These are phyloP conservation scores for Oxyura jamaicensis DNA, from an alignment of 2,113 vertebrate species.

Conservation along the genomic window DNA sequence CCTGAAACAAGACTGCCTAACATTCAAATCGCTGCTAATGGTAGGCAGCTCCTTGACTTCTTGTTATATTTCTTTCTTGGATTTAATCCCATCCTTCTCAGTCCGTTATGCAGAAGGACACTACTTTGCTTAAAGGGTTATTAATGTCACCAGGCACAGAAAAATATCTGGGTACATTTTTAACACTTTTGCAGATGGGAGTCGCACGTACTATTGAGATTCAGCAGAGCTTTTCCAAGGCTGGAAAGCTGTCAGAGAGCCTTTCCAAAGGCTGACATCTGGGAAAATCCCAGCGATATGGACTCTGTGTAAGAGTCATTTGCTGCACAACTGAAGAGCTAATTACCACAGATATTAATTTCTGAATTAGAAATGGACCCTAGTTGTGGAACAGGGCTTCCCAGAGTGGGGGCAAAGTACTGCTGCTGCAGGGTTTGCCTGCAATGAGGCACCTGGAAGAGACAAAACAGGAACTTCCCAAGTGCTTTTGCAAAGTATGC, in stretches of 20 bases:
- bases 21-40: conserved; percentile 11
- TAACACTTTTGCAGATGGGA: background rate
- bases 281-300: background rate
- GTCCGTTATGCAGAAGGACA: conserved; percentile 27
- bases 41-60: conserved; percentile 12
- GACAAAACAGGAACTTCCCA: background rate
- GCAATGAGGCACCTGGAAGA: background rate
- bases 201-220: background rate
- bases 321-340: background rate
- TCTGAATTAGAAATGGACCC: background rate
- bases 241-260: background rate
- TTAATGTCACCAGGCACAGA: background rate
- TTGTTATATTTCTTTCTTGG: background rate
- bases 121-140: conserved; percentile 20
- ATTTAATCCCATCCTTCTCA: conserved; percentile 17
- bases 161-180: background rate
- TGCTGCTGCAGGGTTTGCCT: background rate
- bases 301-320: background rate
- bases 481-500: background rate
- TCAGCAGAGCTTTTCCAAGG: background rate
- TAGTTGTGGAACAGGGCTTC: background rate
- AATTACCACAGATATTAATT: background rate
- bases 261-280: background rate
- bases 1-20: background rate
- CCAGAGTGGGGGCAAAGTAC: background rate